A percentile compares a stretch with the other conserved stretches of the same genome.
Conservation (phyloP, 1,140 invertebrate genomes). For the Eriosoma lanigerum region DNA sequence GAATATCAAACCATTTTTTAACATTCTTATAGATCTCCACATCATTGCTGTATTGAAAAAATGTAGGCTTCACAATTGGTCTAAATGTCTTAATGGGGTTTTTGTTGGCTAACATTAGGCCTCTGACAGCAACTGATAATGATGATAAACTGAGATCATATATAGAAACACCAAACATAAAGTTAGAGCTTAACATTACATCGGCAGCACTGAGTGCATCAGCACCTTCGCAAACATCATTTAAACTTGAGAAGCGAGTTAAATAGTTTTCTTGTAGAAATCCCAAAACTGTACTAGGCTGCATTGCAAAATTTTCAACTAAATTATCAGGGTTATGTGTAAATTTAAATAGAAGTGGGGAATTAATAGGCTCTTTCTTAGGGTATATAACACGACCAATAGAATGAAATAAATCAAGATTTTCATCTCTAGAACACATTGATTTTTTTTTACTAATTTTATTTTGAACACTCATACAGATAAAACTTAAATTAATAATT, state of each 20-base stretch:
- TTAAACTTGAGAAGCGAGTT: slow-evolving; percentile 66
- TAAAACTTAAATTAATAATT: slow-evolving; percentile 20
- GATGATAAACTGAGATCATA: slow-evolving; percentile 61
- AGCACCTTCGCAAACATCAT: slow-evolving; percentile 62
- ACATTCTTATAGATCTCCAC: slow-evolving; percentile 9
- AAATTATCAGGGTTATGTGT: slow-evolving; percentile 67
- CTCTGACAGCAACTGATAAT: slow-evolving; percentile 65
- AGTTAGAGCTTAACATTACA: slow-evolving; percentile 63
- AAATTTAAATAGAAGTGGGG: slow-evolving; percentile 58
- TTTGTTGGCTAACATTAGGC: slow-evolving; percentile 71
- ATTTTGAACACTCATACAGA: slow-evolving; percentile 16
- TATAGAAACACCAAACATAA: slow-evolving; percentile 30
- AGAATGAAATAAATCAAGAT: slow-evolving; percentile 70
- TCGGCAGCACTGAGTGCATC: slow-evolving; percentile 67
- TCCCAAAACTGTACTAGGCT: slow-evolving; percentile 66
- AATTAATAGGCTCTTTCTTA: slow-evolving; percentile 63
- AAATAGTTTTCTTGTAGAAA: slow-evolving; percentile 76
- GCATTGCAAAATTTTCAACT: slow-evolving; percentile 66
- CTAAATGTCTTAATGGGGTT: slow-evolving; percentile 58
- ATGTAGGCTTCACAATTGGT: slow-evolving; percentile 43
- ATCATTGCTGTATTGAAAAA: slow-evolving; percentile 29
- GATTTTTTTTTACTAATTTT: background rate
- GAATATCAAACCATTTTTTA: background rate
- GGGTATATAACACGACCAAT: slow-evolving; percentile 76
- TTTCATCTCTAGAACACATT: slow-evolving; percentile 61